Percentiles rank a stretch among this genome's conserved stretches.
These are phyloP conservation scores for Orthonyx spaldingii DNA, from an alignment of 2,113 vertebrate genomes.

Conservation along the genomic window DNA sequence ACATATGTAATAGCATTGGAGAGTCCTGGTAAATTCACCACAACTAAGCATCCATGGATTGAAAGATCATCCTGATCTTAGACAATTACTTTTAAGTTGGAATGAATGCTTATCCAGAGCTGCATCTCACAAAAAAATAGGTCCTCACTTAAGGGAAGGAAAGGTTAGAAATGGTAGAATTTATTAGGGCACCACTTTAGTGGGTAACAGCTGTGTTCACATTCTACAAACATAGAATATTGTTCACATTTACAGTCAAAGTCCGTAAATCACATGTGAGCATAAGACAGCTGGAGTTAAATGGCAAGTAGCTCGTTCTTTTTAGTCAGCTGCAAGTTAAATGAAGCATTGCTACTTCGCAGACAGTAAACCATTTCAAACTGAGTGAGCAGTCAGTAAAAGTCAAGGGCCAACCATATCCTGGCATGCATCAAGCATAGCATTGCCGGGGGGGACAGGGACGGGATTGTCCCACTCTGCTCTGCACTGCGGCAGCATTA, in stretches of 20 bases:
- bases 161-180: not conserved
- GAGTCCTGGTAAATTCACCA: not conserved
- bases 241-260: not conserved
- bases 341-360: not conserved
- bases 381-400: not conserved
- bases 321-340: not conserved
- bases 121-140: not conserved
- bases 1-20: not conserved
- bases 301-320: not conserved
- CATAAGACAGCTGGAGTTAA: not conserved
- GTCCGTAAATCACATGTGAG: not conserved
- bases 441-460: not conserved
- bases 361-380: not conserved
- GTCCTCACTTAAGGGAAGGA: not conserved
- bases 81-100: not conserved
- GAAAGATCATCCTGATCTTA: not conserved
- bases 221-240: no score
- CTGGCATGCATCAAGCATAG: not conserved
- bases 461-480: not conserved
- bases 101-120: not conserved
- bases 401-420: not conserved
- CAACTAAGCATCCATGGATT: not conserved
- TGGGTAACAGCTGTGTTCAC: not conserved
- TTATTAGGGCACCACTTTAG: not conserved
- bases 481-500: not conserved